Evolutionary conservation across 2,888 invertebrate species (phyloP), one percentile per base, ranked within the genome.

Genomic region (Drosophila quinaria): DNA sequence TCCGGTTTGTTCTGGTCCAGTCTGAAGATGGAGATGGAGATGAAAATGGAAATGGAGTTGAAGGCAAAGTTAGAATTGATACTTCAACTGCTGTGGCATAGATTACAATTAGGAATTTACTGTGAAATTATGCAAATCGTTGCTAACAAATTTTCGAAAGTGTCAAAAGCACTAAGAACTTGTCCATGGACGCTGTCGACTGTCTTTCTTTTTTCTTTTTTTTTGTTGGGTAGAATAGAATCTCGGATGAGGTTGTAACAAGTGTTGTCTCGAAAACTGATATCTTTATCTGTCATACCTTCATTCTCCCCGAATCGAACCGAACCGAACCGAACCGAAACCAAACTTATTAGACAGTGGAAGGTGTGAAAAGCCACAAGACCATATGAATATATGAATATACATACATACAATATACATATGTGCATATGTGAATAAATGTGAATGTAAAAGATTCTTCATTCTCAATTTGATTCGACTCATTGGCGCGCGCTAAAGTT

Each of bases 101-200:
- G 81, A 79, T 78, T 76, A 54, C 72, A 80, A 79, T 86, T 80
- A 74, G 69, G 68, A 89, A 86, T 86, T 89, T 89, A 86, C 89
- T 89, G 81, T 84, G 87, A 89, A 87, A 89, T 87, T 89, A 86
- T 86, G 86, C 81, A 89, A 86, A 86, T 87, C 71, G 68, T 55
- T 61, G 71, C 74, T 79, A 85, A 85, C 81, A 81, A 78, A 84
- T 76, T 87, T 87, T 81, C 51, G 80, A 86, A 84, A 87, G 89
- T 86, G 89, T 87, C 81, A 86, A 87, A 89, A 74, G 62, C 58
- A 67, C 65, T 50, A 78, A 70, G 74, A 82, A 78, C 68, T 44
- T 47, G 55, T 31, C 49, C 47, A 49, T 33, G 39, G 31, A 56
- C 46, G 39, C 29, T 13, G 5, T 5, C 25, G 44, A 60, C 19